Evolutionary conservation across 2,113 vertebrate species (phyloP), one percentile per base, ranked within the genome.

Genomic region (Syngnathus typhle): DNA sequence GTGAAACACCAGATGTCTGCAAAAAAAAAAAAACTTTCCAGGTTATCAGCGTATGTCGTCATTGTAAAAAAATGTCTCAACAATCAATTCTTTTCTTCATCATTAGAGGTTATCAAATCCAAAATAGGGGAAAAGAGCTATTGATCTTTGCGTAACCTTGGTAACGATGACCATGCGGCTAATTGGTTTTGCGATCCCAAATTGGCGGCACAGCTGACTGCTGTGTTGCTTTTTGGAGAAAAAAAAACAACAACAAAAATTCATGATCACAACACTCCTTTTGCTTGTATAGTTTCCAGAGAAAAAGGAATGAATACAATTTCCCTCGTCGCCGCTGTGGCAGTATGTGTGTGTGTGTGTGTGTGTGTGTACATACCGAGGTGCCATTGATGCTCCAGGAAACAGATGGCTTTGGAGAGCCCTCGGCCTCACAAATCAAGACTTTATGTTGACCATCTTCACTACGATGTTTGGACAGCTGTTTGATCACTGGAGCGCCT

Each of bases 311-410:
- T 62, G 4, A n/a, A 60, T 51, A 49, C 62, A 51, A 37, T 68
- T 18, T n/a, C 37, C 46, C 5, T 23, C 36, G 44, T 43, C 16
- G 7, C 27, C 62, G 21, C 47, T 59, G 36, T 41, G 54, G 67
- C 37, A 65, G 7, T 39, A 5, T 27, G 52, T 12, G 18, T 39
- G 58, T 39, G 47, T 11, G 52, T 37, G 64, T 6, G 16, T 46
- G 21, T 63, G 27, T 7, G 27, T 32, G 46, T 19, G 1, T 56
- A n/a, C 92, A 87, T 93, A 93, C 91, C 73, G 88, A 87, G 0
- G 88, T 95, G 70, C 94, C 93, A 0, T 94, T 95, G 87, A 95
- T 88, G 85, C 91, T 94, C 94, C 96, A 98, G 47, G 93, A 92
- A 68, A 98, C 94, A 44, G 84, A 86, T 69, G 96, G 96, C 69